phyloP scores from a whole-genome alignment of 2,888 invertebrate genomes.

The Palloptera scutellata region DNA sequence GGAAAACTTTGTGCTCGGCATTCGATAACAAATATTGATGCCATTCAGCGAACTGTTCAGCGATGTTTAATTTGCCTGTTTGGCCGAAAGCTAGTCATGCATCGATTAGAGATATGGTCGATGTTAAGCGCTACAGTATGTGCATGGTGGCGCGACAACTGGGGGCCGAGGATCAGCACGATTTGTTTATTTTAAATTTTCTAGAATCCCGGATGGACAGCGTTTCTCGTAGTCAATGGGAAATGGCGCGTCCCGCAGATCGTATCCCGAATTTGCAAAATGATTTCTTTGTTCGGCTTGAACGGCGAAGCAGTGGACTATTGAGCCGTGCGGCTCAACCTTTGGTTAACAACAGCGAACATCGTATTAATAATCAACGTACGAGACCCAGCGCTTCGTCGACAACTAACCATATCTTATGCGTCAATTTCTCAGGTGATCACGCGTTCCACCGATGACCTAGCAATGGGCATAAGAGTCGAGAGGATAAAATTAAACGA shows the following conservation, averaged over 20 bases:
- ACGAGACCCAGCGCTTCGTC: no score
- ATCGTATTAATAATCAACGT: no score
- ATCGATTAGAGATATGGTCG: constrained; percentile 14
- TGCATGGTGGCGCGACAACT: constrained; percentile 16
- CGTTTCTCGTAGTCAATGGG: constrained; percentile 20
- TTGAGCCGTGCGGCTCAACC: not conserved
- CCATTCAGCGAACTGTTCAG: constrained; percentile 16
- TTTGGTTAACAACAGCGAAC: no score
- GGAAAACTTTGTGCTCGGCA: no score
- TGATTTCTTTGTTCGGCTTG: constrained; percentile 18
- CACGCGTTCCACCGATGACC: constrained; percentile 11
- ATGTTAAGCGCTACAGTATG: constrained; percentile 21
- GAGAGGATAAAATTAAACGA: constrained; percentile 21
- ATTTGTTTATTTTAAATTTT: constrained; percentile 17
- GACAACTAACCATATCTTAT: not conserved
- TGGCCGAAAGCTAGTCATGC: constrained; percentile 19
- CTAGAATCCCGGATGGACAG: constrained; percentile 24
- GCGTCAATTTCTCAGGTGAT: not conserved
- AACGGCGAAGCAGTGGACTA: constrained; percentile 10
- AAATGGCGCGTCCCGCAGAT: constrained; percentile 22
- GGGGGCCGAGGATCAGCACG: constrained; percentile 6
- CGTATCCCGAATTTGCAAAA: constrained; percentile 21
- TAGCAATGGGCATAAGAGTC: not conserved
- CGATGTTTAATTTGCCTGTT: constrained; percentile 20
- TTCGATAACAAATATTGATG: constrained; percentile 3